Evolutionary conservation across 1,140 invertebrate species (phyloP), one percentile per base, ranked within the genome.

Genomic region (Campodea augens): DNA sequence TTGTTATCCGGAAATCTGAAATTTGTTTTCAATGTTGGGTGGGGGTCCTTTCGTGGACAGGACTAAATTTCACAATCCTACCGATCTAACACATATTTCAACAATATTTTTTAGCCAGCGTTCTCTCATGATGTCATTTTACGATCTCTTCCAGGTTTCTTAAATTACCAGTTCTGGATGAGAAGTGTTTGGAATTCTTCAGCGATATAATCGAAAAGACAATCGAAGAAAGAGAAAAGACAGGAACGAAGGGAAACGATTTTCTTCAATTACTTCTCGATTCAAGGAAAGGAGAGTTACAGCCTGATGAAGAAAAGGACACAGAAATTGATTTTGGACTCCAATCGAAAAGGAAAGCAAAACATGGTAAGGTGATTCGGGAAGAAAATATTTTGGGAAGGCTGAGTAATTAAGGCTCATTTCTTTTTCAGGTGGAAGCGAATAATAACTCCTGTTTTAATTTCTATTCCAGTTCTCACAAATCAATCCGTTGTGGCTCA

Each of bases 401-500:
- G 20, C 7, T 7, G 20, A 4, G 36, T 10, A 4, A 37, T 3
- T 37, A 18, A 18, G 3, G 4, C 10, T 3, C 15, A 3, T 37
- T n/a, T 7, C n/a, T 19, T 37, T n/a, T 3, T 18, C 15, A n/a
- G 2, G 20, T 4, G 3, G 15, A 10, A 32, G 7, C 27, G 7
- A 32, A 37, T 18, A 37, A 4, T 10, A 4, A 18, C 20, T 3
- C 15, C 20, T 3, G 3, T 37, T 3, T 37, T 37, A 18, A 4
- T 37, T 37, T 3, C 20, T 3, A 4, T 37, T 10, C 20, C 10
- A 4, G 15, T 37, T 37, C 36, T 18, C n/a, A 44, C 44, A 1
- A 40, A 52, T 38, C 24, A 38, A 20, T 51, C 55, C n/a, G 13
- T 57, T 2, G 25, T 56, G 22, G 47, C 46, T 2, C 55, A 58